Conservation (phyloP, 2,113 vertebrate genomes). For the Laticauda colubrina region DNA sequence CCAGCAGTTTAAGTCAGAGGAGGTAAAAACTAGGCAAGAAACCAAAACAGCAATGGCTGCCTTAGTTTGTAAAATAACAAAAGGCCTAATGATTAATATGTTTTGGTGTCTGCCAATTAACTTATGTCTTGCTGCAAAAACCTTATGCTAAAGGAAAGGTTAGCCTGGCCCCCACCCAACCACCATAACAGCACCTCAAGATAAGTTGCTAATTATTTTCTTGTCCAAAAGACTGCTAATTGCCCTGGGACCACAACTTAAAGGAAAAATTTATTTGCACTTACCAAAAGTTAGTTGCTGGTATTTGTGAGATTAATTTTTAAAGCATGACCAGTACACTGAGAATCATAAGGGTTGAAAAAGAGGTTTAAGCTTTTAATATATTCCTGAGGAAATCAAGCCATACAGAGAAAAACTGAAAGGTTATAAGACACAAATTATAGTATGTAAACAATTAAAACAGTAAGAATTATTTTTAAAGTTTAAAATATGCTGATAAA, state of each 20-base stretch:
- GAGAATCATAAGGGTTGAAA: neutral
- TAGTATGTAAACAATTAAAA: neutral
- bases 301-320: neutral
- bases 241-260: neutral
- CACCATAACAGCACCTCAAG: neutral
- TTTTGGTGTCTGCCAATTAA: neutral
- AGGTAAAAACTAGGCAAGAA: neutral
- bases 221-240: neutral
- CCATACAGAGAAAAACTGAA: neutral
- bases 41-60: neutral
- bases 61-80: neutral
- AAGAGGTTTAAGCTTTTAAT: neutral
- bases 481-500: neutral
- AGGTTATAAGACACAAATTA: neutral
- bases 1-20: neutral
- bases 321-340: neutral
- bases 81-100: neutral
- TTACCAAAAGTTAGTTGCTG: neutral
- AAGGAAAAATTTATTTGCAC: neutral
- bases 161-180: neutral
- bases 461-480: neutral
- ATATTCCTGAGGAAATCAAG: neutral
- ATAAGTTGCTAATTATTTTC: neutral
- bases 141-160: neutral
- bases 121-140: neutral